phyloP scores from a whole-genome alignment of 2,797 vertebrate species.

The Brotula barbata region DNA sequence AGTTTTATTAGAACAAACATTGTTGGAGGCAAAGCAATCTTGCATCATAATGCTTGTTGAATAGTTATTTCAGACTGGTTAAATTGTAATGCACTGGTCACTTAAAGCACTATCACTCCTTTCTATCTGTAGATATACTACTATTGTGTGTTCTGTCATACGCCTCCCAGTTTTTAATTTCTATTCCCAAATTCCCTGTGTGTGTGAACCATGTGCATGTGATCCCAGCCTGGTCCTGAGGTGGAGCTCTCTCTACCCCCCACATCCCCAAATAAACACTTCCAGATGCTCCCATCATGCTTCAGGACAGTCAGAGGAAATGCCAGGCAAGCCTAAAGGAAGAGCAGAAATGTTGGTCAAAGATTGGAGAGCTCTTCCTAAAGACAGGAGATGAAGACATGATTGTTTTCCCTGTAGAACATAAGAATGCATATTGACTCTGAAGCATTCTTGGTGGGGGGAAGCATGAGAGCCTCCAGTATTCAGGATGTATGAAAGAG shows the following conservation, averaged over 20 bases:
- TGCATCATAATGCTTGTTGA: too few relatives aligned
- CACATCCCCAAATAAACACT: slow-evolving; percentile 53
- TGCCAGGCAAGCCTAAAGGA: slow-evolving; percentile 68
- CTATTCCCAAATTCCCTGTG: too few relatives aligned
- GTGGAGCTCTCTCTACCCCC: slow-evolving; percentile 42
- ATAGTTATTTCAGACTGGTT: too few relatives aligned
- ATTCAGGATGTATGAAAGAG: slow-evolving; percentile 8
- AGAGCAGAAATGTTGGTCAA: slow-evolving; percentile 60
- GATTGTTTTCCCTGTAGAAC: slow-evolving; percentile 32
- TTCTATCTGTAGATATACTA: too few relatives aligned
- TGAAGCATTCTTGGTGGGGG: too few relatives aligned
- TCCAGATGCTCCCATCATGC: slow-evolving; percentile 67
- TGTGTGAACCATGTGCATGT: slow-evolving; percentile 1
- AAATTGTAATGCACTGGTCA: too few relatives aligned
- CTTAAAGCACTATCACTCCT: too few relatives aligned
- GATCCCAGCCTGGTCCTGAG: slow-evolving; percentile 32
- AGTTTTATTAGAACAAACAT: neutral
- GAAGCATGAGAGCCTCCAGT: neutral
- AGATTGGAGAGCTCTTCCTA: slow-evolving; percentile 47
- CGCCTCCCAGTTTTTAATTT: too few relatives aligned
- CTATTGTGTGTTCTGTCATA: too few relatives aligned
- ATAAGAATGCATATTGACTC: slow-evolving; percentile 23
- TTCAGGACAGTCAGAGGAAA: slow-evolving; percentile 70
- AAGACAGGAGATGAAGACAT: slow-evolving; percentile 38
- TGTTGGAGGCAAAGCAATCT: slow-evolving; percentile 3